phyloP scores from a whole-genome alignment of 2,888 invertebrate genomes.

The Molorchus minor region DNA sequence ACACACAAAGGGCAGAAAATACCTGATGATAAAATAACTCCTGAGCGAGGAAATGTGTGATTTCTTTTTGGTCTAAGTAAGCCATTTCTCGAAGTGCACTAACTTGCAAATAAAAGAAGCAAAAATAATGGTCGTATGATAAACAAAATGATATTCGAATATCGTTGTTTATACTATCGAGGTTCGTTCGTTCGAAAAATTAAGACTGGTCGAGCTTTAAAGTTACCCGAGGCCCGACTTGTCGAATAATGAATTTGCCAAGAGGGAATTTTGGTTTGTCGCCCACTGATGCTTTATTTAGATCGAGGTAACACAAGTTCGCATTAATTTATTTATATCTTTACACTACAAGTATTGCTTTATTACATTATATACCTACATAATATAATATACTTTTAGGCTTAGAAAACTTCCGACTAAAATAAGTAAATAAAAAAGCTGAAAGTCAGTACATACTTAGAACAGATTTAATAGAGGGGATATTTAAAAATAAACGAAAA shows the following conservation, averaged over 20 bases:
- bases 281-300: constrained; percentile 60
- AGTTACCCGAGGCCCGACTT: constrained; percentile 58
- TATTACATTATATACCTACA: constrained; percentile 12
- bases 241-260: constrained; percentile 59
- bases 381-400: too few relatives aligned
- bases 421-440: too few relatives aligned
- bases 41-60: constrained; percentile 84
- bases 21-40: constrained; percentile 83
- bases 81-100: constrained; percentile 33
- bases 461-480: too few relatives aligned
- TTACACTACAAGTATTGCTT: constrained; percentile 14
- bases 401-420: constrained; percentile 4
- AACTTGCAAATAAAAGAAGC: constrained; percentile 37
- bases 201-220: constrained; percentile 34
- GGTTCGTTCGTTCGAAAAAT: constrained; percentile 59
- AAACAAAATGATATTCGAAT: constrained; percentile 46
- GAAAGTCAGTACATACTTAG: too few relatives aligned
- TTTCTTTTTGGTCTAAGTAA: constrained; percentile 76
- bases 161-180: constrained; percentile 41
- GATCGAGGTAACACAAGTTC: constrained; percentile 58
- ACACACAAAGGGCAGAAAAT: constrained; percentile 16
- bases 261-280: constrained; percentile 60
- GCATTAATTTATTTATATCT: constrained; percentile 49
- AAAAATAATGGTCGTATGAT: constrained; percentile 32
- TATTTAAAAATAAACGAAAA: too few relatives aligned